phyloP scores from a whole-genome alignment of 1,140 invertebrate genomes.

The Drosophila simulans region DNA sequence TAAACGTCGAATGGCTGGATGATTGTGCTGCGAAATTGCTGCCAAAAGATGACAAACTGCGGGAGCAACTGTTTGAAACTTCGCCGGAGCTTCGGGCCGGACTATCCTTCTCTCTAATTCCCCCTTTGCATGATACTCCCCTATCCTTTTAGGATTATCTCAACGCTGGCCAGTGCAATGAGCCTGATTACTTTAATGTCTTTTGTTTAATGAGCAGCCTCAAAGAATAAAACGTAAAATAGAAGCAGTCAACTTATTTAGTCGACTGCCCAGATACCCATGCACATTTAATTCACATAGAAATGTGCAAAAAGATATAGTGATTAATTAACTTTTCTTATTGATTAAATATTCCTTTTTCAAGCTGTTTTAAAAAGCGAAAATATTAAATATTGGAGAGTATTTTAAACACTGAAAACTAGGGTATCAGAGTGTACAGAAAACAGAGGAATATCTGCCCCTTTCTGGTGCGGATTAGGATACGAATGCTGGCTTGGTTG shows the following conservation, averaged over 20 bases:
- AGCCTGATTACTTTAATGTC: constrained; percentile 59
- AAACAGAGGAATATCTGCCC: constrained; percentile 20
- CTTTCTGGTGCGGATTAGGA: constrained; percentile 42
- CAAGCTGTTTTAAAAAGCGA: no score
- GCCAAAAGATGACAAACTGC: constrained; percentile 42
- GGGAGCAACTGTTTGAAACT: constrained; percentile 21
- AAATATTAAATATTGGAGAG: background rate
- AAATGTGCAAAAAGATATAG: no score
- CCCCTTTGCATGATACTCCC: background rate
- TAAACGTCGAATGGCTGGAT: constrained; percentile 33
- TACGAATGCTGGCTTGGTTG: constrained; percentile 18
- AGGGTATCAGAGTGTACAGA: constrained; percentile 7
- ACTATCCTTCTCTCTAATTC: background rate
- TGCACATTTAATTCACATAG: background rate
- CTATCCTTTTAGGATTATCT: constrained; percentile 40
- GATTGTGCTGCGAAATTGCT: constrained; percentile 32
- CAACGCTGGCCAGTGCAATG: constrained; percentile 25
- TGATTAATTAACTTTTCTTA: no score
- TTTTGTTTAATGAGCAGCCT: constrained; percentile 48
- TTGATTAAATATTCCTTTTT: no score
- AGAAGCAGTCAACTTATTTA: no score
- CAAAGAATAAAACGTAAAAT: constrained; percentile 5
- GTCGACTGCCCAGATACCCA: background rate
- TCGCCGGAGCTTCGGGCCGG: background rate
- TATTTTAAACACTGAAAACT: background rate